These are phyloP conservation scores for Poecilia velifera DNA, from an alignment of 2,797 vertebrate species.

Conservation along the genomic window DNA sequence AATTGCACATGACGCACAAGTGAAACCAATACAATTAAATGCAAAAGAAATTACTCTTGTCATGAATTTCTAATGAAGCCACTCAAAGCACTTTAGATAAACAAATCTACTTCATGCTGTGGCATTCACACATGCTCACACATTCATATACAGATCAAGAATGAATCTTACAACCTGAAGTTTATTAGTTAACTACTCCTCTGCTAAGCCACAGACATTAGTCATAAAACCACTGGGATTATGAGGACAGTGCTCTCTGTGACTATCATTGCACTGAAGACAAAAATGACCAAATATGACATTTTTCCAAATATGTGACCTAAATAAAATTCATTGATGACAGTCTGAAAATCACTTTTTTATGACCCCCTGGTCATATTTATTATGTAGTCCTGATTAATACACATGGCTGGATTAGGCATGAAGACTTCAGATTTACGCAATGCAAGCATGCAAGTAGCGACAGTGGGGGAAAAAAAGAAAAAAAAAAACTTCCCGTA, in stretches of 20 bases:
- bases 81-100: background rate
- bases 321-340: background rate
- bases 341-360: background rate
- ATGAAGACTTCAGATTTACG: too few species aligned
- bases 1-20: background rate
- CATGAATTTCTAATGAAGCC: background rate
- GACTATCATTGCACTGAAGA: background rate
- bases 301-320: background rate
- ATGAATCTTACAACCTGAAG: background rate
- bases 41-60: background rate
- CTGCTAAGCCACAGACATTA: background rate
- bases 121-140: background rate
- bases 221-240: background rate
- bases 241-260: background rate
- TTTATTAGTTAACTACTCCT: background rate
- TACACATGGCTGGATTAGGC: background rate
- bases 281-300: background rate
- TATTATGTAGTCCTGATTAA: background rate
- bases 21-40: background rate
- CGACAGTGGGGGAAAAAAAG: too few species aligned
- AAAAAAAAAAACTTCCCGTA: too few species aligned
- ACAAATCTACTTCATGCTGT: background rate
- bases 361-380: background rate
- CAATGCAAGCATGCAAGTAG: too few species aligned
- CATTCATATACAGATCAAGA: background rate